Base-by-base conservation (phyloP, 2,888 invertebrate genomes). In the Orgyia antiqua region DNA sequence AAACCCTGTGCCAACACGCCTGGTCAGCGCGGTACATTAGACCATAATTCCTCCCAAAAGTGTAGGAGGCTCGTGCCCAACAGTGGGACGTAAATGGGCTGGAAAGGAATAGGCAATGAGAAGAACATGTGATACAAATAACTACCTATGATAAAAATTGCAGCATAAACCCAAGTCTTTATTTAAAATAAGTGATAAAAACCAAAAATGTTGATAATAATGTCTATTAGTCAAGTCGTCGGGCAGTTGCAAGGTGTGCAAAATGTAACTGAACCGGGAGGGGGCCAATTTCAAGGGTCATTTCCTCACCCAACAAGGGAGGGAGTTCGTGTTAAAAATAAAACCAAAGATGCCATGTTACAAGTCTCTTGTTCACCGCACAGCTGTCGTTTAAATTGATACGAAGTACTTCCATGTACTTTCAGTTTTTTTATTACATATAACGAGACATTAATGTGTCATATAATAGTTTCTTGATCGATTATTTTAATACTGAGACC, bases 231-330 rank as follows among this genome's bases (percentile, higher is more conserved):
- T 79, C 71, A 73, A 70, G 69, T 69, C 58, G 57, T 53, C 58
- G 53, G 51, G 39, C 44, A 47, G 51, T 50, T 51, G 72, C 80
- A 80, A 80, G 79, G 80, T 79, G 79, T 53, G 75, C 73, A 44
- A 68, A 68, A 68, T 63, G 67, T 66, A 66, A 74, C 65, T 60
- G 60, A 70, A 64, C 55, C 65, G 65, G 60, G 62, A 52, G 58
- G 62, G 51, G 62, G 63, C 65, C 75, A 82, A 84, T 84, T 84
- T 84, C 83, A 83, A 73, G 84, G 79, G 65, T 64, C 83, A 82
- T 84, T 84, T 79, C 69, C 71, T 63, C 62, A 63, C 74, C 72
- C 73, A 58, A 52, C 50, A 45, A 48, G 53, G 59, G 60, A 59
- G 42, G 46, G 51, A 48, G 15, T 40, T 36, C 53, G 49, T 47